Evolutionary conservation across 2,113 vertebrate species (phyloP), one percentile per base, ranked within the genome.

Genomic region (Rhegmatorhina hoffmannsi): DNA sequence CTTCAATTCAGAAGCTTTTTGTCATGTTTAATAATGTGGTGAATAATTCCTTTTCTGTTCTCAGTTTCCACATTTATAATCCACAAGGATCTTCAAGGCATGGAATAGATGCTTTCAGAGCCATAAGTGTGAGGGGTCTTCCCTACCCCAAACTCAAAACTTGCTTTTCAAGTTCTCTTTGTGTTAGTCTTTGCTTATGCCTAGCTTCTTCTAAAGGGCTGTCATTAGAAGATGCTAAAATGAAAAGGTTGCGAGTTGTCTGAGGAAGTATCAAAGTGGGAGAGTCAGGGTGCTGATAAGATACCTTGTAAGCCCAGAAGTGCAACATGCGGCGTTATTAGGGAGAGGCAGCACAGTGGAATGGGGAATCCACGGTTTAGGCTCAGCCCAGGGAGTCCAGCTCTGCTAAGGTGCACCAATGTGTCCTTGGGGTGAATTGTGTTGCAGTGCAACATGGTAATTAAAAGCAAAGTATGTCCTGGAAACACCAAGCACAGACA

Each of bases 11-110:
- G 97, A 94, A 97, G 97, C 95, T 97, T 98, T 98, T 98, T 98
- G 98, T 98, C 97, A 97, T 98, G 97, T 98, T 98, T 98, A 98
- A 98, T 98, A 98, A 98, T 98, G 97, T 98, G 97, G 96, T 97
- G 97, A 97, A 98, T 98, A 97, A 98, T 98, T 97, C 92, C 88
- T 96, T 97, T 97, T 96, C 97, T 97, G 83, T 96, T 97, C 92
- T 14, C 92, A 77, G 44, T 94, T 98, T 97, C 73, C 94, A 94
- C 76, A 89, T 96, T 97, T 94, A 96, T 97, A 98, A 98, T 97
- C 97, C 95, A 95, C 81, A 63, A 96, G 96, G 97, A 97, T 98
- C 94, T 97, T 96, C 97, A 95, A 96, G 94, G 72, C 91, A 85
- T 76, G 91, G 95, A 96, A 91, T 94, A 87, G 89, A 92, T 97